Base-by-base conservation (phyloP, 2,888 invertebrate genomes). In the Himalopsyche anomala region DNA sequence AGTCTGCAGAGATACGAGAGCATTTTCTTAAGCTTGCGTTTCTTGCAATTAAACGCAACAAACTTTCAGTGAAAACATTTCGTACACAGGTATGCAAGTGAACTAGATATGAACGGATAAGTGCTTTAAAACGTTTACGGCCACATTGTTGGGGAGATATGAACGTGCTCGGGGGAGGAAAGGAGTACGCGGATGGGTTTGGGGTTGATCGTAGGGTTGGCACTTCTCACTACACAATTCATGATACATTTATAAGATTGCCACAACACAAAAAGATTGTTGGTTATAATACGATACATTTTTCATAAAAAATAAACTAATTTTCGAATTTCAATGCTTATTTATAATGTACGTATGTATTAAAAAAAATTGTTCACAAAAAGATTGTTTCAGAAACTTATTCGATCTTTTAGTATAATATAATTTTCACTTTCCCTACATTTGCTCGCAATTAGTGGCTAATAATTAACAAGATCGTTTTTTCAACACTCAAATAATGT, bases 111-210 rank as follows among this genome's bases (percentile, higher is more conserved):
- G 87, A 87, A 84, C 83, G 83, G 84, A 84, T 86, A 86, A 87
- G 81, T 81, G 82, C 87, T 81, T 81, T 85, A 88, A 87, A 88
- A 85, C 88, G 88, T 87, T 88, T 88, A 88, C 81, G 84, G 84
- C 87, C 88, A 87, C 85, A 87, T 87, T 87, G 88, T 84, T 86
- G 82, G 81, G 81, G 82, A 87, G 87, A 87, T 85, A 87, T 74
- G 83, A 36, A 40, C 83, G 74, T 80, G 80, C 56, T 12, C 17
- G 80, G 28, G 28, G 83, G 79, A 17, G 54, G 79, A n/a, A 36
- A 36, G 74, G 38, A 28, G 74, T 4, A 36, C 38, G 28, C 4
- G 74, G 74, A 38, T 74, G 38, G 36, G 12, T 74, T 38, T 74
- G 38, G 19, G 38, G 74, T 15, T 12, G 12, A 38, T 74, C 9